A percentile compares a stretch with the other conserved stretches of the same genome.
Conservation (phyloP, 2,113 vertebrate species). For the Paradisaea rubra region DNA sequence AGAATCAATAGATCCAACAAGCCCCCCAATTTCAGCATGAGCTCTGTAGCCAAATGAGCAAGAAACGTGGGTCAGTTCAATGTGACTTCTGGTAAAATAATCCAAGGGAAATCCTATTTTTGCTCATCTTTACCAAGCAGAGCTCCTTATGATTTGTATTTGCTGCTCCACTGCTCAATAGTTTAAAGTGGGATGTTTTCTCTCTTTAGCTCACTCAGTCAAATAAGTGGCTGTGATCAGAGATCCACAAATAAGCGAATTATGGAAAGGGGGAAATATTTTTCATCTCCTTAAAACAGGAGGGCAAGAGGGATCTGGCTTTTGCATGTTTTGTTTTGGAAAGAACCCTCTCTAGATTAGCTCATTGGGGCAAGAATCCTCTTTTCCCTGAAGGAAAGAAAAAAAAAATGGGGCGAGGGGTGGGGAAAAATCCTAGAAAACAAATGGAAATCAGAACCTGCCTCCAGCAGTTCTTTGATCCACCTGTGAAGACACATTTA, state of each 20-base stretch:
- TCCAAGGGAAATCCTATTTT: neutral
- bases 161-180: neutral
- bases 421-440: neutral
- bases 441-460: neutral
- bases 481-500: neutral
- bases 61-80: neutral
- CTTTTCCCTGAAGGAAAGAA: neutral
- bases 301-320: constrained; percentile 57
- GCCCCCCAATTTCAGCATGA: constrained; percentile 41
- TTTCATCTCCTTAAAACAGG: constrained; percentile 35
- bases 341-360: constrained; percentile 67
- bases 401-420: neutral
- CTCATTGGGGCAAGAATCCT: constrained; percentile 32
- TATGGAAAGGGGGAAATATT: neutral
- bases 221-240: neutral
- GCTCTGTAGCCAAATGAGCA: constrained; percentile 18
- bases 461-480: constrained; percentile 19
- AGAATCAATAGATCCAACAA: constrained; percentile 33
- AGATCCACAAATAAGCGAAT: neutral
- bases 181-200: neutral
- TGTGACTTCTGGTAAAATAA: neutral
- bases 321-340: constrained; percentile 58
- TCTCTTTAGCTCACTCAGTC: constrained; percentile 7
- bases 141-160: constrained; percentile 1
- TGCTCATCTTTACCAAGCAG: constrained; percentile 16